Evolutionary conservation across 2,888 invertebrate genomes (phyloP).

Genomic region (Beris chalybata): DNA sequence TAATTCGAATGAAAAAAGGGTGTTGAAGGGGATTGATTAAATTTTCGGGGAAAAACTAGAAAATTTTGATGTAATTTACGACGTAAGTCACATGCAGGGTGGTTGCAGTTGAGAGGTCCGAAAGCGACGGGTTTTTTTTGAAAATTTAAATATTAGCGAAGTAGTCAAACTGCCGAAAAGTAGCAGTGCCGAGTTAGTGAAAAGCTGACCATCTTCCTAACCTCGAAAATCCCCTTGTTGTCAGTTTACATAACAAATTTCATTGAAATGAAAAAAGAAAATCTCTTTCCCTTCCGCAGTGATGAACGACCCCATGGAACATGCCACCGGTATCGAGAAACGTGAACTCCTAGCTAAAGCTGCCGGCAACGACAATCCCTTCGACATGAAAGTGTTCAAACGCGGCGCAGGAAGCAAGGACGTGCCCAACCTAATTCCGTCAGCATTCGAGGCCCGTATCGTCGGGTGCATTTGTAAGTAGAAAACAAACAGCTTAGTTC

Average conservation of each 20-base stretch:
- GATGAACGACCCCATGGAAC: slow-evolving; percentile 88
- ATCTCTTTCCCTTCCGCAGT: slow-evolving; percentile 56
- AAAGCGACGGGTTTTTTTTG: no score
- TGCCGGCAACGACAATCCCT: slow-evolving; percentile 87
- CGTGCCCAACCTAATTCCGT: slow-evolving; percentile 86
- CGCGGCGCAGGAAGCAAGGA: slow-evolving; percentile 82
- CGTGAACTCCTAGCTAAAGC: slow-evolving; percentile 83
- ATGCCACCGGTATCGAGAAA: slow-evolving; percentile 91
- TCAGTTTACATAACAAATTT: slow-evolving; percentile 7
- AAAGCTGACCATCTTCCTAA: neutral
- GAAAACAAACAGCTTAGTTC: slow-evolving; percentile 1
- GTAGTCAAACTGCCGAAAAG: no score
- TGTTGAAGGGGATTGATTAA: neutral
- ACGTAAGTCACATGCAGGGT: neutral
- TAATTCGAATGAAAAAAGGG: neutral
- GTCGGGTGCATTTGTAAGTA: slow-evolving; percentile 89
- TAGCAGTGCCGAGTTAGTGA: neutral
- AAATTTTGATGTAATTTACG: neutral
- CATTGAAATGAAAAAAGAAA: neutral
- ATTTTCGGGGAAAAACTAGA: neutral
- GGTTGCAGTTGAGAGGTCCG: neutral
- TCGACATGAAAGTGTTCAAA: slow-evolving; percentile 80
- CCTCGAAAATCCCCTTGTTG: neutral
- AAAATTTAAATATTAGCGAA: no score
- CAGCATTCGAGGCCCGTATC: slow-evolving; percentile 84